Base-by-base conservation (phyloP, 2,797 vertebrate genomes). In the Pogonophryne albipinna region DNA sequence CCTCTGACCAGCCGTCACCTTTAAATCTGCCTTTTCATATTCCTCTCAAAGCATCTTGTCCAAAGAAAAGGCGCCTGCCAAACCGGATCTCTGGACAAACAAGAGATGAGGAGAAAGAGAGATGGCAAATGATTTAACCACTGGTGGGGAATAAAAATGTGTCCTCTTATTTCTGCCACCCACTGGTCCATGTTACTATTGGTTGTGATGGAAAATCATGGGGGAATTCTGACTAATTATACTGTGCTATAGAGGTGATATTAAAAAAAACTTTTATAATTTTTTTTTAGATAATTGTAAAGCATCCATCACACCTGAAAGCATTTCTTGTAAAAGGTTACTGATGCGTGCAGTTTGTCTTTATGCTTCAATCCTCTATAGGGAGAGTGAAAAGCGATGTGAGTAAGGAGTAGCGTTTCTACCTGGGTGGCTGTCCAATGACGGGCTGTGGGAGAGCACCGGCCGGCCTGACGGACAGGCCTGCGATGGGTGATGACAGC, bases 11-110 rank as follows among this genome's bases (percentile, higher is more conserved):
- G 96, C 95, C 95, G 92, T 97, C 97, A 99, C 98, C 98, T 99
- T 99, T 99, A 99, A 99, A 99, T 97, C 98, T 99, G 97, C 95
- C 98, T 99, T 99, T 99, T 99, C 97, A 99, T 99, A 99, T 99
- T 98, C 97, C 96, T 96, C 97, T 98, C 97, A 99, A 99, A 99
- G 97, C 97, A 82, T 96, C 97, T 97, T 97, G 97, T 97, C 96
- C 96, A 96, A 95, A 95, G 96, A 97, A 96, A 96, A 97, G 96
- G 95, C 96, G 95, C 96, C 96, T 96, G 96, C 96, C 96, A 97
- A 97, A 97, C 89, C 94, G 94, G 96, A 97, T 98, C 97, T 95
- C 96, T 98, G 96, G 95, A 96, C 96, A 98, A 98, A 99, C 97
- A 96, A 94, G 90, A 93, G 90, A 92, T 66, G 80, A 75, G 83